Base-by-base conservation (phyloP, 2,888 invertebrate species). In the Drosophila neonasuta region DNA sequence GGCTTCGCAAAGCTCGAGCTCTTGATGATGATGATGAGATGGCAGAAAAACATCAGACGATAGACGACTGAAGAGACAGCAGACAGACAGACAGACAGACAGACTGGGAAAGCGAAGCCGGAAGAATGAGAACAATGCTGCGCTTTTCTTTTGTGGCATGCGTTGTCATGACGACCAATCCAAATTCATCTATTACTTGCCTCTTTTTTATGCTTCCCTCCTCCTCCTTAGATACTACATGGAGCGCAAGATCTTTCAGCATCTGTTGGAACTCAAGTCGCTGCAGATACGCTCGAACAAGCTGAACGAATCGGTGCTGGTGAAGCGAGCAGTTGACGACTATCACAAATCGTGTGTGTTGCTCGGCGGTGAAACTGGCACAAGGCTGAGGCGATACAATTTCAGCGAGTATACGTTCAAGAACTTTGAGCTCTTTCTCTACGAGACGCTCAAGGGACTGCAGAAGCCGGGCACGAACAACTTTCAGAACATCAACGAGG, bases 241-340 rank as follows among this genome's bases (percentile, higher is more conserved):
- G 87, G 97, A 98, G 90, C 92, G 97, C 65, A 96, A 97, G 88
- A 96, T 98, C 82, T 97, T 98, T 90, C 97, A 98, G 88, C 97
- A 98, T 90, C 92, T 98, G 62, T 92, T 98, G 86, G 98, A 98
- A 89, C 91, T 98, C 56, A 98, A 98, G 91, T 93, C 97, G 55
- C 92, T 97, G 75, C 98, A 98, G 91, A 97, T 98, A 82, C 94
- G 97, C 83, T 96, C 97, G 34, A 97, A 96, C 51, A 95, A 96
- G 90, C 93, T 96, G 44, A 97, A 97, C 87, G 97, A 97, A 91
- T 94, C 96, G 30, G 94, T 97, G 55, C 91, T 97, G 68, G 96
- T 97, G 1, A 97, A 97, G 90, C 92, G 97, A 80, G 94, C 97
- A 64, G 95, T 97, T 44, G 96, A 97, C 75, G 94, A 95, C 76